Percentiles rank a stretch among this genome's conserved stretches.
phyloP scores from a whole-genome alignment of 2,797 vertebrate species.

The Syncerus caffer region DNA sequence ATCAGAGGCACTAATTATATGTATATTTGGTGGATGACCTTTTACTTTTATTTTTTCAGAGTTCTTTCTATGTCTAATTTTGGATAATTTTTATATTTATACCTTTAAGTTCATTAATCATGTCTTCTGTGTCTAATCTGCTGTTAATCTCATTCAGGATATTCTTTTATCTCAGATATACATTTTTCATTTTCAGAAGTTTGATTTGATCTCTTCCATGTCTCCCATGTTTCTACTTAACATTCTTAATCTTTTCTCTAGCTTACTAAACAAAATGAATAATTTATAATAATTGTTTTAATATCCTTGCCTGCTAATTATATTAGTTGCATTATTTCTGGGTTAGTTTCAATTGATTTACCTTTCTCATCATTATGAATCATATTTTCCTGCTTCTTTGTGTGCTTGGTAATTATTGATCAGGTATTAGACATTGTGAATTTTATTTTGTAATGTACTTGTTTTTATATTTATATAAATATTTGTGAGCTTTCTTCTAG shows the following conservation, averaged over 20 bases:
- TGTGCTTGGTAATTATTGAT: neutral
- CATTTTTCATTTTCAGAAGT: neutral
- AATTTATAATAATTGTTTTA: neutral
- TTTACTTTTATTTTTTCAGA: neutral
- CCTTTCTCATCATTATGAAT: neutral
- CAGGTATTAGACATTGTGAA: neutral
- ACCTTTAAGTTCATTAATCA: neutral
- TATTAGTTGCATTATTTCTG: neutral
- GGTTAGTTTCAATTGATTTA: neutral
- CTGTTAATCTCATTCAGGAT: neutral
- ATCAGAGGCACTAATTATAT: neutral
- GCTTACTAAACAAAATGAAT: neutral
- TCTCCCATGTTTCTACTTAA: neutral
- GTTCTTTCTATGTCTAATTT: neutral
- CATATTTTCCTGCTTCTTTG: neutral
- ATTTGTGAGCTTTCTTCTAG: neutral
- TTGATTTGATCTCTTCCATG: neutral
- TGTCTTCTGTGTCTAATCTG: neutral
- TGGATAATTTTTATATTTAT: neutral
- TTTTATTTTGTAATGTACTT: neutral
- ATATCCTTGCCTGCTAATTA: neutral
- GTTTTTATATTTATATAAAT: neutral
- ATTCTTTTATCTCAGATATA: slow-evolving; percentile 14
- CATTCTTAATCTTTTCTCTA: neutral
- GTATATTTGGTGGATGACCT: neutral